Base-by-base conservation (phyloP, 2,113 vertebrate genomes). In the Hyperoodon ampullatus region DNA sequence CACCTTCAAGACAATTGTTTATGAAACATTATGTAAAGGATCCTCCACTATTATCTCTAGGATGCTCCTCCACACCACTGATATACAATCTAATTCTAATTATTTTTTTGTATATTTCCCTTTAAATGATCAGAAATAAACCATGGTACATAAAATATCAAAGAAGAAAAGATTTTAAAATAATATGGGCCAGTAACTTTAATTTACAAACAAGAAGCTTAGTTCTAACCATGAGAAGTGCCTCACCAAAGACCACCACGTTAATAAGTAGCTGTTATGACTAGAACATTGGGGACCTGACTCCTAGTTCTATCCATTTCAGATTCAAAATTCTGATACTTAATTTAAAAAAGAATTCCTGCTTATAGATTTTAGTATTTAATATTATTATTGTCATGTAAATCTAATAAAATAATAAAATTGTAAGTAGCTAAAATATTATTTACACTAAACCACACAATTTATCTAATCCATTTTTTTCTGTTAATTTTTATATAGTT, bases 401-500 rank as follows among this genome's bases (percentile, higher is more conserved):
- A 85, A 13, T 21, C 6, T 93, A 92, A 66, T 50, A 83, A 92
- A 80, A 55, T 81, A 80, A 47, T 82, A 88, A 58, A 72, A 81
- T 70, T 78, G 75, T 88, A 78, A 88, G 70, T 88, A 50, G 21
- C 6, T 39, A 86, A 86, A 44, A 60, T 50, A 26, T 19, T 60
- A 83, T 44, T 90, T 61, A 33, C 63, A 55, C 8, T 53, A 33
- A 88, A 68, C 8, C 23, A 65, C 2, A 18, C 1, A 53, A 80
- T 47, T 89, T 70, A 60, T 50, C 8, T 58, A 71, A 71, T 47
- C 13, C 60, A 68, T 14, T 60, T 97, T 97, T 97, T 82, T 88
- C n/a, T 70, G 1, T 75, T 78, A 26, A 4, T 39, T 10, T 93
- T 75, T 61, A 87, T 60, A 68, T 6, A 15, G 3, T 63, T 71